phyloP scores from a whole-genome alignment of 2,113 vertebrate genomes.

The Circaetus gallicus region DNA sequence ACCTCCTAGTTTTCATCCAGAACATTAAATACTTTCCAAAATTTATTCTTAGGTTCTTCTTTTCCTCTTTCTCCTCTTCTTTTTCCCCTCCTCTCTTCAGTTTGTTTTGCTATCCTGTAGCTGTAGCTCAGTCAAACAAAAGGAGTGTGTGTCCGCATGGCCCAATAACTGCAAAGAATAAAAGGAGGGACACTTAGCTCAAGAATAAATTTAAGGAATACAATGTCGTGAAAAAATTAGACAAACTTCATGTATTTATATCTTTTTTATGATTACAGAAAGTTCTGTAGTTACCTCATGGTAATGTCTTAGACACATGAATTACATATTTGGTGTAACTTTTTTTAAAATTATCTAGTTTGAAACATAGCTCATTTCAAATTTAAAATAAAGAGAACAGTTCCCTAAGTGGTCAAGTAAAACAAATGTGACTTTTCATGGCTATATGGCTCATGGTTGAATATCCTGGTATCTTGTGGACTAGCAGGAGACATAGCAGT shows the following conservation, averaged over 20 bases:
- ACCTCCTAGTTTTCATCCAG: not conserved
- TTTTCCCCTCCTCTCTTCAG: not conserved
- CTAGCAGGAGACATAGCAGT: not conserved
- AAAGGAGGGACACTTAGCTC: not conserved
- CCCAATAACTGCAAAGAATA: not conserved
- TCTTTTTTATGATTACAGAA: not conserved
- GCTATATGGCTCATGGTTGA: rapidly evolving
- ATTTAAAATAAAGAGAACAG: not conserved
- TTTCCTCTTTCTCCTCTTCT: not conserved
- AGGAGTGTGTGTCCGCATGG: rapidly evolving
- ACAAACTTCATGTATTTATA: not conserved
- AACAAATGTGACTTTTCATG: not conserved
- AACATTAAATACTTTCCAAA: not conserved
- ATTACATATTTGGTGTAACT: not conserved
- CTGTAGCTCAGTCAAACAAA: not conserved
- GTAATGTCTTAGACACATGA: not conserved
- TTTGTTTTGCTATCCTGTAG: not conserved
- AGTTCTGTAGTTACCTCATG: not conserved
- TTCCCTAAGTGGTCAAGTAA: not conserved
- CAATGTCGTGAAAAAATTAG: not conserved
- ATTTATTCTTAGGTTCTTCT: not conserved
- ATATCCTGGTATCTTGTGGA: not conserved
- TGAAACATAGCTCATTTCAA: not conserved
- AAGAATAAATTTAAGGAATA: not conserved
- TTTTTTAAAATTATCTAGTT: not conserved